phyloP scores from a whole-genome alignment of 2,888 invertebrate species.

The Nezara viridula region DNA sequence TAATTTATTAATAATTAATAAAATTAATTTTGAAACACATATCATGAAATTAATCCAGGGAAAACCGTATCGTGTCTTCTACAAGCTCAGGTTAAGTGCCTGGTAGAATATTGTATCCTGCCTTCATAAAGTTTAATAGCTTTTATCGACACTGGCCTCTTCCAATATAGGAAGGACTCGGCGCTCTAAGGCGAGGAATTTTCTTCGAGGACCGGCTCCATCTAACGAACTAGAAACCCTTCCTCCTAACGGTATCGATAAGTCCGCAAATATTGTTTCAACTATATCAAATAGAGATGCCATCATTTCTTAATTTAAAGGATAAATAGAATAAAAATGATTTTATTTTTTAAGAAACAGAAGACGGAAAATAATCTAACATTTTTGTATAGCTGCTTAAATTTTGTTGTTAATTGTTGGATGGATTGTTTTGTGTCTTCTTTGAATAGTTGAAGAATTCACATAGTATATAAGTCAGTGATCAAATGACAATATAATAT shows the following conservation, averaged over 20 bases:
- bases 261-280: background rate
- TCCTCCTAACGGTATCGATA: background rate
- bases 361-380: too few species aligned
- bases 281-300: background rate
- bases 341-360: too few species aligned
- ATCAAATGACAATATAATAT: too few species aligned
- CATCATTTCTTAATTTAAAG: too few species aligned
- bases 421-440: too few species aligned
- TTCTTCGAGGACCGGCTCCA: background rate
- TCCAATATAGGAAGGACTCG: background rate
- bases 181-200: background rate
- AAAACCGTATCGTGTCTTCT: background rate
- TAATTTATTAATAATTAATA: too few species aligned
- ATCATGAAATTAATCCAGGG: background rate
- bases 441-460: too few species aligned
- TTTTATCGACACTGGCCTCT: conserved; percentile 26
- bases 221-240: background rate
- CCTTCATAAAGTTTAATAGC: conserved; percentile 35
- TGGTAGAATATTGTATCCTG: background rate
- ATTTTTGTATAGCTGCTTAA: too few species aligned
- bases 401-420: too few species aligned
- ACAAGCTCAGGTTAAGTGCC: conserved; percentile 1
- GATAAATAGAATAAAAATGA: too few species aligned
- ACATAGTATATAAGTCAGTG: too few species aligned
- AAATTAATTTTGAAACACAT: background rate